Conservation (phyloP, 2,888 invertebrate species). For the Mellilla xanthometata region DNA sequence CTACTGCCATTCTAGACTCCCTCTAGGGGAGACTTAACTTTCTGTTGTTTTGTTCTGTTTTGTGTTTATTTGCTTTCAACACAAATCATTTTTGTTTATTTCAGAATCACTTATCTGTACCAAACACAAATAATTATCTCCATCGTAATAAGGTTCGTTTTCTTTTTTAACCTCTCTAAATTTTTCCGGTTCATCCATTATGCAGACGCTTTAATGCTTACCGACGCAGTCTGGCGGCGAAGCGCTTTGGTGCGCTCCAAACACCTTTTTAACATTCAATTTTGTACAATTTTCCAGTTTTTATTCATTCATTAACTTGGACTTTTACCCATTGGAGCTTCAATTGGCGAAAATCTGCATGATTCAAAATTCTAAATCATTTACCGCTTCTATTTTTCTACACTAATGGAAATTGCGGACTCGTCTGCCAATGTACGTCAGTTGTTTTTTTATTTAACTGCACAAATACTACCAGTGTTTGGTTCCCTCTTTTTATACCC, state of each 20-base stretch:
- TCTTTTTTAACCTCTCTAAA: conserved; percentile 71
- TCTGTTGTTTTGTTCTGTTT: conserved; percentile 67
- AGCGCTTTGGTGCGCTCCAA: conserved; percentile 21
- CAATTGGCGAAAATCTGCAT: conserved; percentile 39
- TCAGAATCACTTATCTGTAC: conserved; percentile 94
- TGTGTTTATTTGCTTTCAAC: conserved; percentile 83
- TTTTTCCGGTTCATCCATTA: conserved; percentile 57
- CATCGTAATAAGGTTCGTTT: conserved; percentile 90
- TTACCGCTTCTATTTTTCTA: conserved; percentile 23
- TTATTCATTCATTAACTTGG: conserved; percentile 7
- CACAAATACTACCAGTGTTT: conserved; percentile 24
- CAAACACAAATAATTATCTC: conserved; percentile 92
- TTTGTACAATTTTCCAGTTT: conserved; percentile 16
- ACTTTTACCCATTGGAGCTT: conserved; percentile 37
- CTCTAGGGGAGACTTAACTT: conserved; percentile 44
- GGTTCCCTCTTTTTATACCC: conserved; percentile 9
- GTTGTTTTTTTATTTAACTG: conserved; percentile 5
- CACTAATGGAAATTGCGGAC: conserved; percentile 20
- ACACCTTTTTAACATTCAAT: conserved; percentile 15
- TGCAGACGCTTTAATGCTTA: conserved; percentile 64
- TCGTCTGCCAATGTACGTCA: conserved; percentile 8
- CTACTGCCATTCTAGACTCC: conserved; percentile 26
- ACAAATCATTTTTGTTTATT: conserved; percentile 86
- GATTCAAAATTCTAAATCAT: conserved; percentile 29
- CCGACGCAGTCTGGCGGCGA: conserved; percentile 36